Evolutionary conservation across 2,797 vertebrate species (phyloP), one percentile per base, ranked within the genome.

Genomic region (Limnodromus scolopaceus): DNA sequence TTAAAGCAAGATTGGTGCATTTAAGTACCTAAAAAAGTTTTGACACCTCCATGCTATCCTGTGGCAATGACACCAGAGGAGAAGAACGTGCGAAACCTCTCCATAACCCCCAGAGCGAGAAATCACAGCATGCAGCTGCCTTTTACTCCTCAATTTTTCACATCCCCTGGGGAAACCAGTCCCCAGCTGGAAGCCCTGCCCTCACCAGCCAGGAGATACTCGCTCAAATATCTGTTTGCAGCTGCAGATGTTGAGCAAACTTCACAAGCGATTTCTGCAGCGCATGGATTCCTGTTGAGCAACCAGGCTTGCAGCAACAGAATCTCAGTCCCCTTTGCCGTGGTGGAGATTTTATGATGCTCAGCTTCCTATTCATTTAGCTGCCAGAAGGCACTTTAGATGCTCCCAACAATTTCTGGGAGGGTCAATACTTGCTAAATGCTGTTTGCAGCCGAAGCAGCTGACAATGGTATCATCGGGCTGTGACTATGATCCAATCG

Each of bases 321-420:
- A 11, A 39, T 9, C 15, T n/a, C 11, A 32, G 11, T 38, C 23
- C 23, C 16, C 69, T 34, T 28, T 25, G 27, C 16, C 0, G 0
- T 0, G 1, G 0, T 0, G 1, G 51, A 51, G 53, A 18, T 70
- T 76, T 77, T 9, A 5, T 13, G 32, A 65, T 34, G 36, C 38
- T 92, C n/a, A 41, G 43, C 48, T 88, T 94, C 51, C 34, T 34
- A 4, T 38, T 58, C 19, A 0, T 19, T 72, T 28, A 77, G 64
- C 43, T 81, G 49, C 75, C 39, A 28, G 34, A 32, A 54, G 28
- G 49, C 36, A 34, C 36, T 78, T 82, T 6, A 60, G 46, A 27
- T 10, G 38, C 10, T 86, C 57, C 51, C 45, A 45, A 8, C 24
- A 9, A 4, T 19, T 55, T 70, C n/a, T n/a, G 2, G 2, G 22